These are phyloP conservation scores for Melikaiella ostensackeni DNA, from an alignment of 2,888 invertebrate genomes.

Conservation along the genomic window DNA sequence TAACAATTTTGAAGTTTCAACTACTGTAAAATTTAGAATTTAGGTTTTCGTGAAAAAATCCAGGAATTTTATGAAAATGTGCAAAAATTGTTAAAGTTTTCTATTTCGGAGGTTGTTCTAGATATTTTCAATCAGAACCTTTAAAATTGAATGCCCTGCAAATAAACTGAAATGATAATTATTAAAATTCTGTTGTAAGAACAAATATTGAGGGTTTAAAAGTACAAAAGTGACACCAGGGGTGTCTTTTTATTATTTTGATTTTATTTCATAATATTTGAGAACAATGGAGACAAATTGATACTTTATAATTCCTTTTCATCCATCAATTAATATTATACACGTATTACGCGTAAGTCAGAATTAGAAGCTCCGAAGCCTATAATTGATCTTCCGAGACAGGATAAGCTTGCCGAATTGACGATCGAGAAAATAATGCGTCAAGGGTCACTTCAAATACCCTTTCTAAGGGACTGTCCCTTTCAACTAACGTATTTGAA, in stretches of 20 bases:
- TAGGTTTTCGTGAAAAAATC: too few species aligned
- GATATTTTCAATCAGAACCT: too few species aligned
- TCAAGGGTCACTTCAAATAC: slow-evolving; percentile 61
- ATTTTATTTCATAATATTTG: not conserved
- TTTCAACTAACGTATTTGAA: slow-evolving; percentile 59
- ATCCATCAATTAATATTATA: not conserved
- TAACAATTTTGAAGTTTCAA: too few species aligned
- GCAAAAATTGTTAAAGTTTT: too few species aligned
- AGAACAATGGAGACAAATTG: not conserved
- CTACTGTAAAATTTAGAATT: too few species aligned
- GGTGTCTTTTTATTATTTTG: not conserved
- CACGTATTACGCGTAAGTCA: not conserved
- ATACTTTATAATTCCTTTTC: not conserved
- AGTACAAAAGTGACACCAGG: too few species aligned
- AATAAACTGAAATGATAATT: too few species aligned
- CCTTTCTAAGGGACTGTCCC: slow-evolving; percentile 51
- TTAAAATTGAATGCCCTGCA: too few species aligned
- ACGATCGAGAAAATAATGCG: slow-evolving; percentile 65
- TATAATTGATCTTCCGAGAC: slow-evolving; percentile 63
- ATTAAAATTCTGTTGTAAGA: too few species aligned
- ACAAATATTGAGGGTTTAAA: too few species aligned
- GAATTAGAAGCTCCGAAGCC: slow-evolving; percentile 41
- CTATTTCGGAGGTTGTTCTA: too few species aligned
- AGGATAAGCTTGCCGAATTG: slow-evolving; percentile 65
- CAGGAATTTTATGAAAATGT: too few species aligned